phyloP scores from a whole-genome alignment of 2,797 vertebrate species.

The Micromesistius poutassou region DNA sequence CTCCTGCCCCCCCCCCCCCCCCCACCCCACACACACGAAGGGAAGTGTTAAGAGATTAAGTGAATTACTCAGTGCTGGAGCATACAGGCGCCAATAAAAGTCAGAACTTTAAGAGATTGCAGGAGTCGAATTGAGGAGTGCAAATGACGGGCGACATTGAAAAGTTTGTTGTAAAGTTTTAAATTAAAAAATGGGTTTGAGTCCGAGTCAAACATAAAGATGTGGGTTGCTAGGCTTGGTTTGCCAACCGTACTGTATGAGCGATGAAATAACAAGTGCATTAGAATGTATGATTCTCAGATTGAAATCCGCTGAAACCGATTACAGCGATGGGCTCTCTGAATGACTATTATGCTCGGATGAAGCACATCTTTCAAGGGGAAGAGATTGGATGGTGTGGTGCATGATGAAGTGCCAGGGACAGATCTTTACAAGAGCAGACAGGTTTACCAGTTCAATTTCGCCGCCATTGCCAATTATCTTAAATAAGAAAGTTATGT shows the following conservation, averaged over 20 bases:
- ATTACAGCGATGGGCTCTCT: no score
- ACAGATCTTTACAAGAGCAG: neutral
- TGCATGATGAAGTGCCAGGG: no score
- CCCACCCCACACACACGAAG: slow-evolving; percentile 20
- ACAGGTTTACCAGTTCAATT: neutral
- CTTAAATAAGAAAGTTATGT: neutral
- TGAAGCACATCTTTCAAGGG: no score
- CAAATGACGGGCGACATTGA: neutral
- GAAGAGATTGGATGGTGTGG: no score
- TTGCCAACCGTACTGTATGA: no score
- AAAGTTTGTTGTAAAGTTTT: slow-evolving; percentile 23
- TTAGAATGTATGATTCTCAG: no score
- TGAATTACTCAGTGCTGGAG: slow-evolving; percentile 37
- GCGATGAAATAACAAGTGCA: no score
- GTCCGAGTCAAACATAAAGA: no score
- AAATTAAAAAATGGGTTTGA: slow-evolving; percentile 5
- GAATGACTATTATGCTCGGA: no score
- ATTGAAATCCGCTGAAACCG: no score
- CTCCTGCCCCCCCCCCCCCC: slow-evolving; percentile 19
- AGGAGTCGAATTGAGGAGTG: slow-evolving; percentile 8
- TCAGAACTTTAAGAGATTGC: slow-evolving; percentile 35
- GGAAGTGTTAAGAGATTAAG: slow-evolving; percentile 43
- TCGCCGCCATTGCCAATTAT: neutral
- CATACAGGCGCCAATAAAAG: slow-evolving; percentile 45
- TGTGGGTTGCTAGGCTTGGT: no score